Evolutionary conservation across 2,797 vertebrate genomes (phyloP).

Genomic region (Echeneis naucrates): DNA sequence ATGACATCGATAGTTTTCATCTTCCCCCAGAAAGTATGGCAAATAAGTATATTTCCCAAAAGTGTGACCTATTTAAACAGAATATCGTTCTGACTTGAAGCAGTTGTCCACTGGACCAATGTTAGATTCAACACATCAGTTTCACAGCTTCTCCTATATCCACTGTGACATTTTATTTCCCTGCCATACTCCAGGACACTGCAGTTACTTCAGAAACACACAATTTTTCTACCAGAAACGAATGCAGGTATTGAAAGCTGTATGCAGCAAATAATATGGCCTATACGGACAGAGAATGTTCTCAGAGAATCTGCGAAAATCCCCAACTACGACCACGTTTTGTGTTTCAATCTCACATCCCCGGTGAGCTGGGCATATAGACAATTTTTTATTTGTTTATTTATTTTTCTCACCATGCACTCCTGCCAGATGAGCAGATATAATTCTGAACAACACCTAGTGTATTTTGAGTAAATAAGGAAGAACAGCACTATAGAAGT

Average conservation of each 20-base stretch:
- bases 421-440: constrained; percentile 39
- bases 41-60: constrained; percentile 12
- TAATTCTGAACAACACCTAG: constrained; percentile 33
- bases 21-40: neutral
- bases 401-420: constrained; percentile 29
- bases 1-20: constrained; percentile 12
- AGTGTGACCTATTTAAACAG: constrained; percentile 35
- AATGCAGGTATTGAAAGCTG: constrained; percentile 51
- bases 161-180: constrained; percentile 27
- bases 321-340: constrained; percentile 32
- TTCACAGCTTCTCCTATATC: constrained; percentile 41
- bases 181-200: constrained; percentile 11
- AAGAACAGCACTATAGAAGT: constrained; percentile 19
- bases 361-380: constrained; percentile 17
- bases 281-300: constrained; percentile 44
- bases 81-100: constrained; percentile 27
- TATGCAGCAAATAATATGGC: constrained; percentile 48
- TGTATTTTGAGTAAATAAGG: constrained; percentile 37
- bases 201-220: constrained; percentile 32
- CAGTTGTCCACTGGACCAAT: constrained; percentile 18
- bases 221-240: constrained; percentile 15
- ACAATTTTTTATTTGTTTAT: constrained; percentile 26
- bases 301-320: constrained; percentile 35
- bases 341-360: constrained; percentile 51
- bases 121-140: constrained; percentile 38